phyloP scores from a whole-genome alignment of 2,888 invertebrate genomes.

The Drosophila atripex region DNA sequence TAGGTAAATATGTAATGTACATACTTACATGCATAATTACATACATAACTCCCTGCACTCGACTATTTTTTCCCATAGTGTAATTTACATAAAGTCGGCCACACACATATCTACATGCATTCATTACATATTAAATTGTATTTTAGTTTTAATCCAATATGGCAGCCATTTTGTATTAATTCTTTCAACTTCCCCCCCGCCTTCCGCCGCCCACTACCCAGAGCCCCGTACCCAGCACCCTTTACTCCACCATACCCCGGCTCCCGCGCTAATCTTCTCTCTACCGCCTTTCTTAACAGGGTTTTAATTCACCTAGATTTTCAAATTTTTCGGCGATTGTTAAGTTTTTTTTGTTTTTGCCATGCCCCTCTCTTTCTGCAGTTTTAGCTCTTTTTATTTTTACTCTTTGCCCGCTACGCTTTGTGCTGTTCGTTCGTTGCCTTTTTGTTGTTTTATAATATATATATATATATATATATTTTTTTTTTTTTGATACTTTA shows the following conservation, averaged over 20 bases:
- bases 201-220: background rate
- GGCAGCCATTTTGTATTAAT: slow-evolving; percentile 80
- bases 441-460: background rate
- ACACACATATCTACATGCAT: slow-evolving; percentile 41
- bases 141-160: slow-evolving; percentile 81
- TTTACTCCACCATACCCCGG: slow-evolving; percentile 18
- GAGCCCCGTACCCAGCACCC: background rate
- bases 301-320: slow-evolving; percentile 69
- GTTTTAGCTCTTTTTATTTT: slow-evolving; percentile 49
- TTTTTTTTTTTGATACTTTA: slow-evolving; percentile 62
- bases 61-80: slow-evolving; percentile 29
- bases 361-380: slow-evolving; percentile 39
- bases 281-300: slow-evolving; percentile 22
- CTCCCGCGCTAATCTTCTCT: slow-evolving; percentile 1
- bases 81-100: slow-evolving; percentile 21
- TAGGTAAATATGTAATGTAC: slow-evolving; percentile 25
- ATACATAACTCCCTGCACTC: slow-evolving; percentile 23
- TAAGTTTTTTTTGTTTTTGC: slow-evolving; percentile 44
- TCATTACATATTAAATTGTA: slow-evolving; percentile 71
- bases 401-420: slow-evolving; percentile 44
- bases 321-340: slow-evolving; percentile 49
- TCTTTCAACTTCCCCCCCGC: slow-evolving; percentile 55
- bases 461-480: background rate
- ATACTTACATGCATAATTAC: slow-evolving; percentile 29
- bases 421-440: slow-evolving; percentile 60